phyloP scores from a whole-genome alignment of 2,797 vertebrate genomes.

The Halcyon leucocephala region DNA sequence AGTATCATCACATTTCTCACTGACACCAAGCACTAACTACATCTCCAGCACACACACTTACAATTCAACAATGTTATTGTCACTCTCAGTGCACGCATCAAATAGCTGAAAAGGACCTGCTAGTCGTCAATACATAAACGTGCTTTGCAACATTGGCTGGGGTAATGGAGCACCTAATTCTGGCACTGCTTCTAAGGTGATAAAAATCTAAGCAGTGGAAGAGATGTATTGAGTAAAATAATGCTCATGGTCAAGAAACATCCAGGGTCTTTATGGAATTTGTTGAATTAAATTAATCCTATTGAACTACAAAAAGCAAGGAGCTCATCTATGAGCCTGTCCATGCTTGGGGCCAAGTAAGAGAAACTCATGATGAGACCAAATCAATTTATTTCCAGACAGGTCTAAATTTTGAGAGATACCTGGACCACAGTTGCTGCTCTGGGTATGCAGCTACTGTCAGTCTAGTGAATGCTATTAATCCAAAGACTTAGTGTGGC shows the following conservation, averaged over 20 bases:
- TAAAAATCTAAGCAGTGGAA: conserved; percentile 25
- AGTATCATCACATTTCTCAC: neutral
- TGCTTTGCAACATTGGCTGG: neutral
- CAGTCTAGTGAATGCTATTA: neutral
- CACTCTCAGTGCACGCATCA: neutral
- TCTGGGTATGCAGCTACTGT: neutral
- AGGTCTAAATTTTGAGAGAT: neutral
- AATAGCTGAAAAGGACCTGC: neutral
- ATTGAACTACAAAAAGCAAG: neutral
- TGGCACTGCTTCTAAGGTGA: neutral
- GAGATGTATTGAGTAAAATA: conserved; percentile 4
- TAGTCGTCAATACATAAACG: neutral
- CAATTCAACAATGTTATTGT: neutral
- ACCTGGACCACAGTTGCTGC: neutral
- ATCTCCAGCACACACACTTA: neutral
- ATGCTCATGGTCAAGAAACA: neutral
- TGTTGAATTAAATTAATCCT: conserved; percentile 5
- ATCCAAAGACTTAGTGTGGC: neutral
- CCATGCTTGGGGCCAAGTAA: neutral
- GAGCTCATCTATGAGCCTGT: neutral
- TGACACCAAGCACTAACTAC: neutral
- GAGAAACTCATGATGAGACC: conserved; percentile 13
- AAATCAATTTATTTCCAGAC: neutral
- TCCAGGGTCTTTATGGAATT: conserved; percentile 3
- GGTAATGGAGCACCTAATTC: neutral